Conservation (phyloP, 1,140 invertebrate genomes). For the Vanessa atalanta region DNA sequence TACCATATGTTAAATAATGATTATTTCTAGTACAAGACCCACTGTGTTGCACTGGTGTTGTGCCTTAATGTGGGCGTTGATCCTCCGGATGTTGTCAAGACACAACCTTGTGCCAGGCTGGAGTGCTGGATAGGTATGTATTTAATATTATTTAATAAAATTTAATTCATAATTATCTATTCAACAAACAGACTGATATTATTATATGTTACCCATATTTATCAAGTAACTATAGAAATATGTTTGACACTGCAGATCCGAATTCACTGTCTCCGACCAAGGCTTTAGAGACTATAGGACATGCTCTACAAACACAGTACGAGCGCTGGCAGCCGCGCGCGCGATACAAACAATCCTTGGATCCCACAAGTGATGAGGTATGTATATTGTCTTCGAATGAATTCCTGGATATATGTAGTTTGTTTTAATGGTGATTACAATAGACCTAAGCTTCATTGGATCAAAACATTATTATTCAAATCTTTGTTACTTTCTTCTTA, state of each 20-base stretch:
- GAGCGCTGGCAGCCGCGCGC: constrained; percentile 98
- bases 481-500: too few species aligned
- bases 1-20: too few species aligned
- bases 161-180: too few species aligned
- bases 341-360: constrained; percentile 96
- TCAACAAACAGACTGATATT: too few species aligned
- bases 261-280: constrained; percentile 93
- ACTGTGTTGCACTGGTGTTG: constrained; percentile 98
- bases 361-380: constrained; percentile 97
- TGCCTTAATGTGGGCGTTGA: constrained; percentile 99
- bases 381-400: constrained; percentile 32
- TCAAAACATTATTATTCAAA: too few species aligned
- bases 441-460: too few species aligned
- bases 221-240: neutral
- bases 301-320: constrained; percentile 96
- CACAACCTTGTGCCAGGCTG: constrained; percentile 95
- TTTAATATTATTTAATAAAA: constrained; percentile 1
- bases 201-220: too few species aligned
- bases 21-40: constrained; percentile 94
- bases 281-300: constrained; percentile 95
- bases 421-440: too few species aligned
- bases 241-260: constrained; percentile 83
- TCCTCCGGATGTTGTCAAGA: constrained; percentile 98
- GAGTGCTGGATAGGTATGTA: constrained; percentile 97
- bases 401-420: too few species aligned